Base-by-base conservation (phyloP, 2,888 invertebrate species). In the Acleris laterana region DNA sequence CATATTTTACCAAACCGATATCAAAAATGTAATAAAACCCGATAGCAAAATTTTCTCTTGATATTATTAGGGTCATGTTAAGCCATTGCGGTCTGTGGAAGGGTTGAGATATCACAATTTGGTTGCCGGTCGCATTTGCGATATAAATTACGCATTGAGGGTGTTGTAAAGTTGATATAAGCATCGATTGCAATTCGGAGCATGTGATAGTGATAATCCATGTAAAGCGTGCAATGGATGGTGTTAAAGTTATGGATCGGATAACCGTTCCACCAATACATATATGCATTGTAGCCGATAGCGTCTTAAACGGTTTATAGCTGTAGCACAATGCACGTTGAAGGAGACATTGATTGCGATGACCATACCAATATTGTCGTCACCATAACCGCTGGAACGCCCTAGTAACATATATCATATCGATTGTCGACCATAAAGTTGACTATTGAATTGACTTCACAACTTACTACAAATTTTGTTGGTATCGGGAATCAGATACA, bases 91-190 rank as follows among this genome's bases (percentile, higher is more conserved):
- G 56, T 57, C 50, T 42, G 50, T 49, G 32, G 22, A 63, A 56
- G 56, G 56, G 63, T 63, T 52, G 56, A 32, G 49, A 57, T 44
- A 52, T 57, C 38, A n/a, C 20, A 19, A 50, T 66, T 46, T 25
- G 52, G 28, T 52, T 52, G 11, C 46, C 48, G 48, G 38, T 66
- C 51, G 61, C 51, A 57, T 57, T 48, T 62, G 56, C 17, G 19
- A 22, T 66, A 62, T 66, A 61, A 51, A 61, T 61, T 65, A 57
- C 62, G 38, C 56, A 48, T 66, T 42, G 32, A 57, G 51, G 48
- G 22, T 51, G 48, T 19, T 57, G 51, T 61, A 66, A 66, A 57
- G 19, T 51, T 62, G 50, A 56, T 56, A 46, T 55, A 46, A 46
- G 46, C n/a, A 16, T 17, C n/a, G 46, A 46, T 46, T 46, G 46